These are phyloP conservation scores for Rhinoderma darwinii DNA, from an alignment of 2,113 vertebrate genomes.

Conservation along the genomic window DNA sequence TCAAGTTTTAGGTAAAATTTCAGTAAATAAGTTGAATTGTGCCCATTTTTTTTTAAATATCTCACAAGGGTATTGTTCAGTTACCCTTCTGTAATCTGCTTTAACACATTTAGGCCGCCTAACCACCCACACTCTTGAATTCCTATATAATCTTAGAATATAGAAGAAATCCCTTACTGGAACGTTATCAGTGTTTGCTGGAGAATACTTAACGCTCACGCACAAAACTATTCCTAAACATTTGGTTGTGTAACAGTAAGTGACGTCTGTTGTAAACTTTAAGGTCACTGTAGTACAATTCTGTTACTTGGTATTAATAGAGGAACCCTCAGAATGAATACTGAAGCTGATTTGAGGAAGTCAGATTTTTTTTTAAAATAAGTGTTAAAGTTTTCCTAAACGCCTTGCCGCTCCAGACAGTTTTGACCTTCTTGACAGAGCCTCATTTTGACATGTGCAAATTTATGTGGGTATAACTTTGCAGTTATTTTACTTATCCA, in stretches of 20 bases:
- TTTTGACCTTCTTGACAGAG: no score
- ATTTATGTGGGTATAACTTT: no score
- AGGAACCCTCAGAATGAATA: background rate
- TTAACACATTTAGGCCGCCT: constrained; percentile 6
- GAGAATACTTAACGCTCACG: constrained; percentile 8
- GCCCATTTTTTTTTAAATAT: background rate
- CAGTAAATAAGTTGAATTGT: background rate
- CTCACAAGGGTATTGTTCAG: background rate
- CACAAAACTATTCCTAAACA: constrained; percentile 20
- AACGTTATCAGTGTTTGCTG: constrained; percentile 32
- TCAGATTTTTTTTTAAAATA: background rate
- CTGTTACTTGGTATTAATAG: background rate
- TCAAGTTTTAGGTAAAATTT: background rate
- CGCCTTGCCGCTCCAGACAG: no score
- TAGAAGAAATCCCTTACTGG: constrained; percentile 19
- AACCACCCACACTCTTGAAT: constrained; percentile 15
- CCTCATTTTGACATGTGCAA: no score
- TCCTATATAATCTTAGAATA: constrained; percentile 47
- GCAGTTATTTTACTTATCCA: no score
- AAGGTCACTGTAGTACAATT: background rate
- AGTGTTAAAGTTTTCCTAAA: no score
- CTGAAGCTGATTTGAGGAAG: background rate
- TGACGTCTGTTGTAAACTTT: background rate
- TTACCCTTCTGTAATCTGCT: constrained; percentile 22
- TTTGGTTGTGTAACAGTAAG: constrained; percentile 19